Base-by-base conservation (phyloP, 2,797 vertebrate species). In the Xiphophorus birchmanni region DNA sequence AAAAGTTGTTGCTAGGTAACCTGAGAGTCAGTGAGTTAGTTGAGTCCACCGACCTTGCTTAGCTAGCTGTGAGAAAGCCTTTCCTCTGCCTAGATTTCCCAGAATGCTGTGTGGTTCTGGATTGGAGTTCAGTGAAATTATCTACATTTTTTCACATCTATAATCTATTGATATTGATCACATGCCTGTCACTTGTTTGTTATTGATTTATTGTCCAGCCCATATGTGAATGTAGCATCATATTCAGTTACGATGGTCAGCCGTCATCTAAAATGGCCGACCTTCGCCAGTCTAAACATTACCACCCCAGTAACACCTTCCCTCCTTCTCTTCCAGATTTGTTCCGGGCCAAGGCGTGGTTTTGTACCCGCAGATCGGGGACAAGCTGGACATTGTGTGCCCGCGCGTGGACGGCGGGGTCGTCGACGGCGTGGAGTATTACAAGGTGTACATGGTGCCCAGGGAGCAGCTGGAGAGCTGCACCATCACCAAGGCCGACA, bases 351-450 rank as follows among this genome's bases (percentile, higher is more conserved):
- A 99, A 95, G 98, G 98, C 89, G 96, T 99, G 96, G 96, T 99
- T 91, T 93, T 99, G 91, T 99, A 98, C 92, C 98, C 98, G 89
- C 97, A 99, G 93, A 99, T 99, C 86, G 98, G 98, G 94, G 98
- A 99, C 94, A 99, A 99, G 93, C 94, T 99, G 97, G 98, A 99
- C 96, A 99, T 99, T 94, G 98, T 99, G 94, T 99, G 98, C 94
- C 98, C 98, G 52, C 98, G 98, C 26, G 96, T 99, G 95, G 98
- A 99, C 71, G 97, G 97, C 86, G 97, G 97, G 87, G 95, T 95
- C 89, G 72, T 91, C 82, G 97, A 97, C 54, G 96, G 97, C 17
- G 97, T 99, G 95, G 98, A 99, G 95, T 99, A 97, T 95, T 99
- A 97, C 95, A 99, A 99, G 90, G 97, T 99, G 91, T 99, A 99